Percentiles rank a stretch among this genome's conserved stretches.
These are phyloP conservation scores for Coluber constrictor DNA, from an alignment of 2,797 vertebrate species.

Conservation along the genomic window DNA sequence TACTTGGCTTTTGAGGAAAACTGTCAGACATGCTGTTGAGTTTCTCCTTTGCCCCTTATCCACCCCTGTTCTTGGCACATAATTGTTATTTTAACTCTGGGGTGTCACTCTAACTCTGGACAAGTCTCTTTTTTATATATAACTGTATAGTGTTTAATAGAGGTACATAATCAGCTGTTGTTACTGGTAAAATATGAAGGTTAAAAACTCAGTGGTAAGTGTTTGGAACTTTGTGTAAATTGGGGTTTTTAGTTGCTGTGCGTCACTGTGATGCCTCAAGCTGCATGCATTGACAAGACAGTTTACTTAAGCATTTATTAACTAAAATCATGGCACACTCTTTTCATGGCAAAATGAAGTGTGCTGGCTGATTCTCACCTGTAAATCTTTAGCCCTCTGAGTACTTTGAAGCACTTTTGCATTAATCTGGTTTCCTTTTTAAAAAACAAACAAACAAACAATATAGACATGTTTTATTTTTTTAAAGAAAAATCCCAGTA, in stretches of 20 bases:
- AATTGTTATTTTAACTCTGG: constrained; percentile 76
- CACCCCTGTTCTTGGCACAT: constrained; percentile 87
- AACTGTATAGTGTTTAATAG: constrained; percentile 87
- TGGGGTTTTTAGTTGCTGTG: constrained; percentile 81
- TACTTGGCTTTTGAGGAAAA: constrained; percentile 81
- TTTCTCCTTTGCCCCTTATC: constrained; percentile 76
- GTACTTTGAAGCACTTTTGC: constrained; percentile 94
- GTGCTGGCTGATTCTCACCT: constrained; percentile 84
- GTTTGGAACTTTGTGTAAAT: constrained; percentile 95
- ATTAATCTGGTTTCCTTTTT: constrained; percentile 75
- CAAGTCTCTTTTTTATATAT: constrained; percentile 68
- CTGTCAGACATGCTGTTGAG: constrained; percentile 87
- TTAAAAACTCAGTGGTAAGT: constrained; percentile 89
- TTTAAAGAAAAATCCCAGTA: constrained; percentile 42
- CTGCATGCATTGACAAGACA: constrained; percentile 96
- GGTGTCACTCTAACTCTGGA: constrained; percentile 70
- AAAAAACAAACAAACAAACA: constrained; percentile 44
- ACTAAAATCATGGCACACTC: constrained; percentile 91
- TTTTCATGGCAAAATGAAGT: constrained; percentile 77
- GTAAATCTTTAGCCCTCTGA: constrained; percentile 95
- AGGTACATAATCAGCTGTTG: constrained; percentile 83
- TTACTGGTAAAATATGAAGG: constrained; percentile 89
- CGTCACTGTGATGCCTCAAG: constrained; percentile 86
- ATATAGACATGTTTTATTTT: constrained; percentile 64
- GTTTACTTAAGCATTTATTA: constrained; percentile 91